A percentile compares a stretch with the other conserved stretches of the same genome.
phyloP scores from a whole-genome alignment of 2,797 vertebrate genomes.

The Crypturellus tataupa region DNA sequence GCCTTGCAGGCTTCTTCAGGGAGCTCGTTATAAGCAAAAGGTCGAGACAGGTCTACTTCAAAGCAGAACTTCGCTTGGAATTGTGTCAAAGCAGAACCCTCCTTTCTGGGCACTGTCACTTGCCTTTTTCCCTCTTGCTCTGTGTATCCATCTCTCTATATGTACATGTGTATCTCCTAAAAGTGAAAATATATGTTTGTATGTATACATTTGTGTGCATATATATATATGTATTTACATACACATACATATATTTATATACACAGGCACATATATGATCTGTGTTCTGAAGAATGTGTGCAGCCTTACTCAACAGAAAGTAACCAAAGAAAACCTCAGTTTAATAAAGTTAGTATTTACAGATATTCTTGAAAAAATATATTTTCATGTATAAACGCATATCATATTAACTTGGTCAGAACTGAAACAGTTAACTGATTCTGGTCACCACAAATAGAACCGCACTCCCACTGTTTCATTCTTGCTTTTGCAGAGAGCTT shows the following conservation, averaged over 20 bases:
- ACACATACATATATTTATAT: background rate
- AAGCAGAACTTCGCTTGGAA: background rate
- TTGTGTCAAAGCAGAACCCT: background rate
- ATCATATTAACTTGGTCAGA: background rate
- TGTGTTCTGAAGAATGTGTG: background rate
- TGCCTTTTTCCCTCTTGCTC: background rate
- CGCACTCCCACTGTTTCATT: background rate
- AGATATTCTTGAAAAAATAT: background rate
- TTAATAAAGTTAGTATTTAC: background rate
- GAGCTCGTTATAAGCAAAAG: conserved; percentile 11
- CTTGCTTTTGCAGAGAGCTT: conserved; percentile 4
- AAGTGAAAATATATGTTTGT: background rate
- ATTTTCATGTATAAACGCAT: background rate
- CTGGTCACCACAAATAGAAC: background rate
- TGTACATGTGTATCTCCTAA: background rate
- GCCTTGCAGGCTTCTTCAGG: background rate
- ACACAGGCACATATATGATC: fast-evolving
- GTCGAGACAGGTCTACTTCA: conserved; percentile 1
- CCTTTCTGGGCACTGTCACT: background rate
- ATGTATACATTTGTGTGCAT: no score
- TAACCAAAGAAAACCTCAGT: background rate
- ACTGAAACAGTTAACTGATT: background rate
- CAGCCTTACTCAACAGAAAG: background rate
- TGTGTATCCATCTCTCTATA: background rate
- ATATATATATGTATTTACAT: background rate